Evolutionary conservation across 2,888 invertebrate species (phyloP), one percentile per base, ranked within the genome.

Genomic region (Meteorus colon): DNA sequence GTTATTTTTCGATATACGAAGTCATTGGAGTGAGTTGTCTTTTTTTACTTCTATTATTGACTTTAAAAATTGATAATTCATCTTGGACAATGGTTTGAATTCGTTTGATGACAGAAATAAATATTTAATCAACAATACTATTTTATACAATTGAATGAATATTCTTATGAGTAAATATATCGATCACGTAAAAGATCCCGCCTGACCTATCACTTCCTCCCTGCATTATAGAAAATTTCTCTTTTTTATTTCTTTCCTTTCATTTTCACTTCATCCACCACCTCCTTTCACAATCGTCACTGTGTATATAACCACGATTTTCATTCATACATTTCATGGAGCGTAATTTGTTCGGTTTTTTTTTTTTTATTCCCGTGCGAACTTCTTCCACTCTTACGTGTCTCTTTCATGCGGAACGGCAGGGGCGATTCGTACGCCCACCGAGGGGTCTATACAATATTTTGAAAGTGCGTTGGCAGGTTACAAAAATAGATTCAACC

Each of bases 401-500:
- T 29, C 29, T 75, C 70, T 60, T 62, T 37, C 29, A 65, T 70
- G 41, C 10, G 41, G 12, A 70, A 75, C 65, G 37, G 27, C 63
- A 48, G 48, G 51, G 55, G 62, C 48, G 60, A 74, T 69, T 65
- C 63, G 73, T 77, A 78, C 76, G 79, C 79, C 75, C 75, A 65
- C 72, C 68, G 16, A 51, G 76, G 68, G 72, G 66, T 73, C 62
- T 24, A 72, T 72, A 60, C 77, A 83, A 80, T 81, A 82, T 84
- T 82, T 82, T 81, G 73, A 75, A 82, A 78, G 66, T 67, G 77
- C 69, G 73, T 60, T 75, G 66, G 76, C 76, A 77, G 79, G 79
- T 66, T 77, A 81, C 73, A 71, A 78, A 79, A 81, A 76, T 79
- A 76, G 73, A 78, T 78, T 79, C 81, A 71, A 78, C 73, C 70